Evolutionary conservation across 1,140 invertebrate species (phyloP), one percentile per base, ranked within the genome.

Genomic region (Megalopta genalis): DNA sequence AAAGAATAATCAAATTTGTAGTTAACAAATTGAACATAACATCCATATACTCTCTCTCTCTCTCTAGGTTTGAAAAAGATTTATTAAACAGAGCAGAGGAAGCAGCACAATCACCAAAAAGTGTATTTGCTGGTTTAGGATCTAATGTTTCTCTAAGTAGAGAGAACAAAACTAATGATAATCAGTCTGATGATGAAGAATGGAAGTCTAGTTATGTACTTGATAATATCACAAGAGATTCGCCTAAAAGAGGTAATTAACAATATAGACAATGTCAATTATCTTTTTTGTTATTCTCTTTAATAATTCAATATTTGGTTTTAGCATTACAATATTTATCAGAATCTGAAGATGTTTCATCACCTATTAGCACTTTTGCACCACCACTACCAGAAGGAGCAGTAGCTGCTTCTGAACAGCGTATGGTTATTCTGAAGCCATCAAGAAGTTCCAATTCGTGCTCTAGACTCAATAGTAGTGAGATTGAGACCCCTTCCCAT

Each of bases 401-500:
- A 4, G 80, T 92, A 37, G 87, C 88, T 37, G 90, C 88, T 10
- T 87, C 87, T 23, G 94, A 95, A 46, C 94, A 94, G 57, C 93
- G 94, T 25, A 92, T 94, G 32, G 92, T 94, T 7, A 90, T 94
- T 63, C 92, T 93, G 27, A 92, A 21, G 80, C 86, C 52, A 92
- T 90, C 2, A 87, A 66, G 92, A 93, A 67, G 88, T 92, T 49
- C 92, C 93, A 93, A 72, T 1, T 76, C 67, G 62, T 93, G 94
- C 64, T 93, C 93, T 18, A 94, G 94, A 84, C 87, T 95, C 79
- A 94, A 94, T 87, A 94, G 93, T 65, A 93, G 93, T 7, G 94
- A 95, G 88, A 94, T 94, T 23, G 94, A 94, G 67, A 93, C 93
- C 46, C 84, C 94, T n/a, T 94, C 94, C 75, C 91, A 94, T 74